Conservation (phyloP, 2,888 invertebrate genomes). For the Noctua pronuba region DNA sequence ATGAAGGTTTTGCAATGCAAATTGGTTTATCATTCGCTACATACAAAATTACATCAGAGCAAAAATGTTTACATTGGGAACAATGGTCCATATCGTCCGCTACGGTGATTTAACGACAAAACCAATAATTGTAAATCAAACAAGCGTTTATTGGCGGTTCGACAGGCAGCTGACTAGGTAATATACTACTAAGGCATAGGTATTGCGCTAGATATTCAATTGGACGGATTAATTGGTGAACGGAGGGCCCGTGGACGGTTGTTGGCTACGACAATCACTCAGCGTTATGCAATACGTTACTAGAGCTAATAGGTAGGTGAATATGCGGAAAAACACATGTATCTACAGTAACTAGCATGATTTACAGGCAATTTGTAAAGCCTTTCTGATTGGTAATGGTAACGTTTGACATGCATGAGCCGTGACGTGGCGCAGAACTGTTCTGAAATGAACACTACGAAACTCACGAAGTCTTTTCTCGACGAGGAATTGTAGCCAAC, state of each 20-base stretch:
- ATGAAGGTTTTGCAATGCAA: conserved; percentile 53
- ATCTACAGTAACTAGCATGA: conserved; percentile 36
- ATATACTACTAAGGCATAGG: conserved; percentile 63
- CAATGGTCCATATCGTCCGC: conserved; percentile 58
- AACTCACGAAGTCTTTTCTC: background rate
- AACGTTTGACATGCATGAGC: conserved; percentile 26
- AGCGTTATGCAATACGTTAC: conserved; percentile 49
- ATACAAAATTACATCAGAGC: conserved; percentile 46
- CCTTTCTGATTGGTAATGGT: conserved; percentile 46
- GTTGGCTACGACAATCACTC: conserved; percentile 54
- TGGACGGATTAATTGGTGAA: conserved; percentile 85
- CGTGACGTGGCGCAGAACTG: conserved; percentile 17
- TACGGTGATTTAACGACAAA: conserved; percentile 60
- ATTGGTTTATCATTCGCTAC: conserved; percentile 33
- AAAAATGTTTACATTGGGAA: conserved; percentile 59
- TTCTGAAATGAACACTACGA: background rate
- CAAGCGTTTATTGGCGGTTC: conserved; percentile 60
- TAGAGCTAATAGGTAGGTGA: conserved; percentile 51
- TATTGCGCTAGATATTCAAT: conserved; percentile 81
- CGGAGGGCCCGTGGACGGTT: conserved; percentile 67
- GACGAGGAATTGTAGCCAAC: background rate
- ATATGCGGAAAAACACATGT: conserved; percentile 58
- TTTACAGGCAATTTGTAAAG: conserved; percentile 53
- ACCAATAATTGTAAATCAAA: conserved; percentile 69
- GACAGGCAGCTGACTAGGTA: conserved; percentile 56